Conservation (phyloP, 2,113 vertebrate species). For the Myrmophylax atrothorax region DNA sequence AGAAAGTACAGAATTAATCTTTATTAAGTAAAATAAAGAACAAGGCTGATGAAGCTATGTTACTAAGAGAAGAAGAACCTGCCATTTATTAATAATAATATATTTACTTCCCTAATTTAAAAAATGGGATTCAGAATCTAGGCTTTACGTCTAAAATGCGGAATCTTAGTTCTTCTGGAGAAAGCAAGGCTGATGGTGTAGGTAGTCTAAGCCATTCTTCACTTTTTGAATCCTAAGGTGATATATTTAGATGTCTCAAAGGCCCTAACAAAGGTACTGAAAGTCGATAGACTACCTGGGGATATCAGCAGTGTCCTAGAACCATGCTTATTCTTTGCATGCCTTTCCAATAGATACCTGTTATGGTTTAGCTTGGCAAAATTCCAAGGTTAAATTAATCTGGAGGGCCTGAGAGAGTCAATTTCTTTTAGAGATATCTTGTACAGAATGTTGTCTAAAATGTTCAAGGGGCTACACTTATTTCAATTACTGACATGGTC, state of each 20-base stretch:
- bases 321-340: not conserved
- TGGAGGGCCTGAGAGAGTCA: not conserved
- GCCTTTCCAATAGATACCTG: not conserved
- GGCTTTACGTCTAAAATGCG: not conserved
- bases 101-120: not conserved
- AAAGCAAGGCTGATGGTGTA: not conserved
- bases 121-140: not conserved
- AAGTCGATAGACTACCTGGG: not conserved
- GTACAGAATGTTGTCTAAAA: not conserved
- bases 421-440: rapidly evolving
- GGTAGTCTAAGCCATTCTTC: not conserved
- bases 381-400: not conserved
- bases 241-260: not conserved
- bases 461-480: not conserved
- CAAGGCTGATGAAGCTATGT: not conserved
- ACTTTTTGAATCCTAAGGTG: not conserved
- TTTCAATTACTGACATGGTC: not conserved
- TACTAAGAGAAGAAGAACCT: not conserved
- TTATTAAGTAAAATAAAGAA: constrained; percentile 16
- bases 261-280: not conserved
- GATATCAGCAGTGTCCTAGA: not conserved
- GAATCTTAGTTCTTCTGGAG: not conserved
- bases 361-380: no score
- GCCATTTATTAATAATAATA: not conserved
- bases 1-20: constrained; percentile 9